Evolutionary conservation across 30 jellyfish, hydroid and myxozoan genomes (phyloP).

Genomic region (Hydra vulgaris): DNA sequence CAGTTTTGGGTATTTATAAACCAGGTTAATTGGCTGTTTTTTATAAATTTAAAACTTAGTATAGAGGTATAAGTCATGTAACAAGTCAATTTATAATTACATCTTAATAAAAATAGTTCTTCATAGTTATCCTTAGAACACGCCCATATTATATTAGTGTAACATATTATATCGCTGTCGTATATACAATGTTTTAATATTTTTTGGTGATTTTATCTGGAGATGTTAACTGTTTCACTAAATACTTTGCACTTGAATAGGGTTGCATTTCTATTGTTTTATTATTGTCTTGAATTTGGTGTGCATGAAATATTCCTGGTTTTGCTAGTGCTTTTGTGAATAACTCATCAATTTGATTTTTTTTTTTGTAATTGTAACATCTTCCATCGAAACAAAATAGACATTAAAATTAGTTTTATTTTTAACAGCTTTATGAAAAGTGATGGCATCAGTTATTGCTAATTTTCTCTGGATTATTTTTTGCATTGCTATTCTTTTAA

Average conservation of each 20-base stretch:
- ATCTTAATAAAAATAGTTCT: too few relatives aligned
- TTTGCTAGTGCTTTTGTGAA: not conserved
- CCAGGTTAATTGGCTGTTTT: not conserved
- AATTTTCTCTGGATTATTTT: too few relatives aligned
- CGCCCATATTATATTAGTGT: too few relatives aligned
- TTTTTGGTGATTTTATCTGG: not conserved
- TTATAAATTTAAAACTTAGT: not conserved
- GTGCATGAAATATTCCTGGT: not conserved
- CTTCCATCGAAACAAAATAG: not conserved
- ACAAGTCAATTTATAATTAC: not conserved
- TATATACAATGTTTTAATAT: not conserved
- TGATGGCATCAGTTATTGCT: too few relatives aligned
- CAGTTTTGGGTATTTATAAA: conserved; percentile 11
- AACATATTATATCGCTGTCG: too few relatives aligned
- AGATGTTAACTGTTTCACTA: not conserved
- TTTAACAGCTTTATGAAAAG: conserved; percentile 9
- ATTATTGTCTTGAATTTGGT: not conserved
- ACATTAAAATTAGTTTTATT: not conserved
- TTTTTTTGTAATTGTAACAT: too few relatives aligned
- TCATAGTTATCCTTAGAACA: too few relatives aligned
- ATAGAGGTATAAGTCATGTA: not conserved
- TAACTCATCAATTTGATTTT: not conserved
- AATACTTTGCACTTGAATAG: conserved; percentile 13
- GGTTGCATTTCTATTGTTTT: too few relatives aligned
- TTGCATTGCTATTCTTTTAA: not conserved